Evolutionary conservation across 2,888 invertebrate genomes (phyloP).

Genomic region (Strigamia maritima): DNA sequence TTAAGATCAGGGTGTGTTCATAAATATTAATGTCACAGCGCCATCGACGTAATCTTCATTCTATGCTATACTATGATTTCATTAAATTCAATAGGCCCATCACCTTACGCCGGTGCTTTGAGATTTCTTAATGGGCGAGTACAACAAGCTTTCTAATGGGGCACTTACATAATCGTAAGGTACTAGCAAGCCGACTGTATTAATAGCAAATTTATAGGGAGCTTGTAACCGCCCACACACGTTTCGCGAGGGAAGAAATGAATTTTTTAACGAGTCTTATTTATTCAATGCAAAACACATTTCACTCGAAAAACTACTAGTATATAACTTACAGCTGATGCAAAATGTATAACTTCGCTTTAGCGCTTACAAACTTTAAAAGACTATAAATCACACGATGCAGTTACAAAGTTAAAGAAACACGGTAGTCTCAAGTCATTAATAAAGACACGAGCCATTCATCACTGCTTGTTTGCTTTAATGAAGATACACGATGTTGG

Average conservation of each 20-base stretch:
- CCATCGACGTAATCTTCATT: slow-evolving; percentile 17
- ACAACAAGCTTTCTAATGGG: slow-evolving; percentile 36
- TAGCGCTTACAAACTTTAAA: slow-evolving; percentile 31
- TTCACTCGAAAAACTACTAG: slow-evolving; percentile 30
- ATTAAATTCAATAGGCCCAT: slow-evolving; percentile 38
- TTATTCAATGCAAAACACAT: slow-evolving; percentile 32
- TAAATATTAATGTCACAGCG: slow-evolving; percentile 37
- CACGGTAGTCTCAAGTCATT: slow-evolving; percentile 18
- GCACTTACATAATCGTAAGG: slow-evolving; percentile 36
- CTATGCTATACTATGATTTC: slow-evolving; percentile 28
- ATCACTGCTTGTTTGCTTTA: slow-evolving; percentile 30
- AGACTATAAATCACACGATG: slow-evolving; percentile 17
- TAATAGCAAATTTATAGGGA: slow-evolving; percentile 36
- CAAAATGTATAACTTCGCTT: slow-evolving; percentile 33
- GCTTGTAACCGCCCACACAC: slow-evolving; percentile 27
- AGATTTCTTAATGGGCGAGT: slow-evolving; percentile 35
- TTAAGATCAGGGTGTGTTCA: slow-evolving; percentile 35
- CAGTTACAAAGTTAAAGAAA: slow-evolving; percentile 25
- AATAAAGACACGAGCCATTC: slow-evolving; percentile 25
- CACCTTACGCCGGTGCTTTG: slow-evolving; percentile 31
- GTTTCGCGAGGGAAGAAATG: slow-evolving; percentile 26
- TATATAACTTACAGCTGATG: slow-evolving; percentile 32
- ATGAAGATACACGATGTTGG: slow-evolving; percentile 18
- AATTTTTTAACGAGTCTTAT: slow-evolving; percentile 34
- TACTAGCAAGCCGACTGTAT: slow-evolving; percentile 24